Evolutionary conservation across 2,113 vertebrate species (phyloP), one percentile per base, ranked within the genome.

Genomic region (Albula glossodonta): DNA sequence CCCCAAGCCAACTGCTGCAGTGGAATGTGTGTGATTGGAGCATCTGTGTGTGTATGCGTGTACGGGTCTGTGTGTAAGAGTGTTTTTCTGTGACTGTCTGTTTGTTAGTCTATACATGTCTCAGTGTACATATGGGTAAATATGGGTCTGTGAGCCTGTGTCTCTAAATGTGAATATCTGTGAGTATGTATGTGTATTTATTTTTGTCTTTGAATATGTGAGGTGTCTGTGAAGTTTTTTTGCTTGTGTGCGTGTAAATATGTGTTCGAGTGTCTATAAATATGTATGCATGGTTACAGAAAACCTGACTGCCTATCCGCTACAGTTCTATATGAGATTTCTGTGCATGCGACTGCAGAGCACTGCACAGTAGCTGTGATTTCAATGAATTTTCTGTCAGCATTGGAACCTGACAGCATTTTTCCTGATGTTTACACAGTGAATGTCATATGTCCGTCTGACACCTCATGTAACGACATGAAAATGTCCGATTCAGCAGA

Each of bases 1-100:
- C 70, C 70, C 22, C n/a, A 9, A 10, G 70, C 60, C 22, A n/a
- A 22, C 17, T 74, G 25, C n/a, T 74, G 70, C n/a, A 31, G 70
- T 25, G 70, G n/a, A 22, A 74, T 66, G 60, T 74, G 57, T 70
- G 60, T 84, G 83, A 6, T 9, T 70, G 48, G 50, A 51, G 83
- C 52, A 81, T 78, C 83, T 79, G 77, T 81, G 9, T 48, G 11
- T 77, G 63, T 66, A 19, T 66, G 86, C 83, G 50, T 79, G 83
- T 52, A n/a, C 7, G 22, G 4, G 17, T n/a, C 19, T 77, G 49
- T 77, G 49, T 77, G 83, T 13, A 70, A 51, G 48, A 74, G 83
- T 51, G n/a, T 83, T 19, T 52, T 19, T 52, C 41, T 13, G 56
- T 50, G 82, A 17, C 15, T 63, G 82, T 83, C 52, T 83, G 56